Base-by-base conservation (phyloP, 2,888 invertebrate genomes). In the Flabesymbios commensalis region DNA sequence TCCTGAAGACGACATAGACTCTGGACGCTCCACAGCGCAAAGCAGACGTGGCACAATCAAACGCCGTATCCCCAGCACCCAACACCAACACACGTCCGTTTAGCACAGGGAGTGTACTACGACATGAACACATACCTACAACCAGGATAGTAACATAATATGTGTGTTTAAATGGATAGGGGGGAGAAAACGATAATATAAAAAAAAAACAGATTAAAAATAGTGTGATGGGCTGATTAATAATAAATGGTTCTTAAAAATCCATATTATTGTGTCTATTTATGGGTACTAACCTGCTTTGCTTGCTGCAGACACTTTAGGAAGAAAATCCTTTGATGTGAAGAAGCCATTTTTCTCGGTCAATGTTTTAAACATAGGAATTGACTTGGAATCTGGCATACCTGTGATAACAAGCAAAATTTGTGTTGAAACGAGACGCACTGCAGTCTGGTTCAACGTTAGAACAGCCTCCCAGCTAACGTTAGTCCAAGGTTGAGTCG, bases 41-140 rank as follows among this genome's bases (percentile, higher is more conserved):
- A 0, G 96, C 95, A 0, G 97, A 96, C 0, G 98, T 99, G 0
- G 99, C 99, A 82, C 99, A 99, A 84, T 99, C 99, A 80, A 99
- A 98, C 0, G 99, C 99, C 0, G 99, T 99, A 81, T 99, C 99
- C 0, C 99, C 98, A 0, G 97, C 94, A 0, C 98, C 98, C 39
- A 99, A 84, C 0, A 99, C 97, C 61, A 99, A 88, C 14, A 91
- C 92, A 71, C 88, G 91, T 0, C 96, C 96, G 70, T 86, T 83
- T 5, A 98, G 80, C 48, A 86, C 82, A 0, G 97, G 97, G 43
- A 97, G 83, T 24, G 17, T 22, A 0, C 88, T 82, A 73, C 89
- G 90, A 78, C 93, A 93, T 1, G 87, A 86, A 79, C 96, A 97
- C 84, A 93, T 87, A 41, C 91, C 90, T 89, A 70, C 39, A n/a